Evolutionary conservation across 2,113 vertebrate species (phyloP).

Genomic region (Heterocephalus glaber): DNA sequence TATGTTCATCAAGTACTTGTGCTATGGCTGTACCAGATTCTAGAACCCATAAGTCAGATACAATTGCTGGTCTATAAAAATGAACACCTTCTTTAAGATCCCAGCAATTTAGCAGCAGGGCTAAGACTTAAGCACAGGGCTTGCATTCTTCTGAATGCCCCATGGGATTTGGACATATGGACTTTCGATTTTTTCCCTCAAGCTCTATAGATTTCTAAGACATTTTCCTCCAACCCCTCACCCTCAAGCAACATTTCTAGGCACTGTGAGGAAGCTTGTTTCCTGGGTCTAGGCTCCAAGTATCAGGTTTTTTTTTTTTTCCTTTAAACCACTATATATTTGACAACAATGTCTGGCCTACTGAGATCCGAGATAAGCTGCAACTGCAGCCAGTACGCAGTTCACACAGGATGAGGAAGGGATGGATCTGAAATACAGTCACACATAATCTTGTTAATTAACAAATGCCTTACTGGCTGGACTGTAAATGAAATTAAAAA

Average conservation of each 20-base stretch:
- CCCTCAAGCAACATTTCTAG: neutral
- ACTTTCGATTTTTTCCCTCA: neutral
- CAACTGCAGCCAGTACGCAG: neutral
- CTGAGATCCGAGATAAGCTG: neutral
- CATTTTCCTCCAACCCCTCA: fast-evolving
- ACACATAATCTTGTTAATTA: neutral
- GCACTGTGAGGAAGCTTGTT: neutral
- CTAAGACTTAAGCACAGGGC: neutral
- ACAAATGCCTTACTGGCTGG: neutral
- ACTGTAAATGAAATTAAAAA: constrained; percentile 46
- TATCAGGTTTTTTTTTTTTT: no score
- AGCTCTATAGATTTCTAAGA: neutral
- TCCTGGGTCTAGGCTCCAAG: neutral
- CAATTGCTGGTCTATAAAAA: neutral
- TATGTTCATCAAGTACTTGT: neutral
- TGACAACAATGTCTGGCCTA: neutral
- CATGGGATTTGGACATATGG: neutral
- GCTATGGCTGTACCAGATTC: neutral
- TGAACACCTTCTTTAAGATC: neutral
- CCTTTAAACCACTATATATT: neutral
- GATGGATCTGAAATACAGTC: neutral
- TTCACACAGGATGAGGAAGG: neutral
- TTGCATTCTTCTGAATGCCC: neutral
- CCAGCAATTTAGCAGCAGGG: neutral
- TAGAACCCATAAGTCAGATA: neutral